Evolutionary conservation across 2,113 vertebrate genomes (phyloP), one percentile per base, ranked within the genome.

Genomic region (Chloroceryle aenea): DNA sequence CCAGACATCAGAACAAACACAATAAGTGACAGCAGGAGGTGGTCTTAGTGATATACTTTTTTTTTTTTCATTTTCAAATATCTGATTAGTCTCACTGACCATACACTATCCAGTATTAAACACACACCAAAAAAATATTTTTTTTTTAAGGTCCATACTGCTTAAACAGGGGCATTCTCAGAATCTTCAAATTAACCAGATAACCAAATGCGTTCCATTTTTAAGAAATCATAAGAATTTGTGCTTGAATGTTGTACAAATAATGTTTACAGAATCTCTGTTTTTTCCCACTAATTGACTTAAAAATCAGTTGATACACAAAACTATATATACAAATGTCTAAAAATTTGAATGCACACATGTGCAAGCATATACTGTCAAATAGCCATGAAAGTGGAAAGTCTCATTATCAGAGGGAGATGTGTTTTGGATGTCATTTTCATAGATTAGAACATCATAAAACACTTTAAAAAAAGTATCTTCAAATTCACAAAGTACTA

Each of bases 311-410:
- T 42, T 67, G 0, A 53, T 63, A 34, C 9, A 42, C 10, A 73
- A 71, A 81, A 9, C 1, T 25, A 27, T 30, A 73, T 74, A 58
- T 53, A 53, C 4, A 77, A 16, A 42, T 21, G 30, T 58, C 34
- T 66, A 64, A 77, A 87, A 78, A 59, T 14, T 63, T 22, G 26
- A 75, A 48, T 8, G 16, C 8, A 13, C 3, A 6, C 2, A 22
- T 1, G 2, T 1, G 20, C 9, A 32, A 13, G n/a, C 3, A 18
- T n/a, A 23, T 8, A 53, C 4, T 36, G 7, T 61, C 6, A 4
- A 48, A 30, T 21, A 85, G 2, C 8, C 26, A 23, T 43, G 34
- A 16, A 63, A 76, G 40, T 55, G 7, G 6, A 90, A 87, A 43
- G 5, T 56, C 43, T 67, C 59, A 55, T 32, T 9, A 75, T 75